Conservation (phyloP, 2,797 vertebrate species). For the Chiroxiphia lanceolata region DNA sequence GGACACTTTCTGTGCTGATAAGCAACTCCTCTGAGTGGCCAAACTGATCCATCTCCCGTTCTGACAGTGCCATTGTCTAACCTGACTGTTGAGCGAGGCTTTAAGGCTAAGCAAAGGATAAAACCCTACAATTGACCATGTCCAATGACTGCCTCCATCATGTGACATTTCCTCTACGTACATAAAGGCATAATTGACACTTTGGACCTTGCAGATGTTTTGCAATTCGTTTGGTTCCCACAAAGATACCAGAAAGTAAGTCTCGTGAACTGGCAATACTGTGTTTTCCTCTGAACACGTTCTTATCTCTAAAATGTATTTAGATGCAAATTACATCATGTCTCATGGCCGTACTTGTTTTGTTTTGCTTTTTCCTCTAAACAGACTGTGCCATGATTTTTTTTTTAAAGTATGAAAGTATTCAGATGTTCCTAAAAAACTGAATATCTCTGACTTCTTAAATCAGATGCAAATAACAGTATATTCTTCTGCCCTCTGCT, state of each 20-base stretch:
- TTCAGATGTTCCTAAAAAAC: background rate
- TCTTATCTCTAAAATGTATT: conserved; percentile 61
- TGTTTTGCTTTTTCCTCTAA: conserved; percentile 34
- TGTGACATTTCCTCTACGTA: conserved; percentile 77
- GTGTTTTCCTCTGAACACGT: conserved; percentile 48
- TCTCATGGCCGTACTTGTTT: conserved; percentile 5
- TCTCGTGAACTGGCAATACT: conserved; percentile 60
- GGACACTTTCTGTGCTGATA: conserved; percentile 68
- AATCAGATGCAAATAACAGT: background rate
- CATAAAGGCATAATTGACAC: conserved; percentile 76
- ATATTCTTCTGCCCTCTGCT: background rate
- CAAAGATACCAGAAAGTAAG: conserved; percentile 70
- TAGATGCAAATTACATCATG: conserved; percentile 59
- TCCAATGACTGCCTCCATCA: conserved; percentile 76
- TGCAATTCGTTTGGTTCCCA: conserved; percentile 74
- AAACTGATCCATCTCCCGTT: conserved; percentile 71
- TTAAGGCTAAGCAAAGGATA: conserved; percentile 73
- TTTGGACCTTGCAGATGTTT: conserved; percentile 74
- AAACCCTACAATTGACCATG: conserved; percentile 75
- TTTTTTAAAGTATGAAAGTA: background rate
- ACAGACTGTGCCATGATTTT: background rate
- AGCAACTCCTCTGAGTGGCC: conserved; percentile 63
- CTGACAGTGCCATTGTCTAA: conserved; percentile 73
- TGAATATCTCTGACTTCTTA: background rate
- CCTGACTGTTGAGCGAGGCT: conserved; percentile 68